Percentiles rank a stretch among this genome's conserved stretches.
Conservation (phyloP, 2,113 vertebrate species). For the Cnemophilus loriae region DNA sequence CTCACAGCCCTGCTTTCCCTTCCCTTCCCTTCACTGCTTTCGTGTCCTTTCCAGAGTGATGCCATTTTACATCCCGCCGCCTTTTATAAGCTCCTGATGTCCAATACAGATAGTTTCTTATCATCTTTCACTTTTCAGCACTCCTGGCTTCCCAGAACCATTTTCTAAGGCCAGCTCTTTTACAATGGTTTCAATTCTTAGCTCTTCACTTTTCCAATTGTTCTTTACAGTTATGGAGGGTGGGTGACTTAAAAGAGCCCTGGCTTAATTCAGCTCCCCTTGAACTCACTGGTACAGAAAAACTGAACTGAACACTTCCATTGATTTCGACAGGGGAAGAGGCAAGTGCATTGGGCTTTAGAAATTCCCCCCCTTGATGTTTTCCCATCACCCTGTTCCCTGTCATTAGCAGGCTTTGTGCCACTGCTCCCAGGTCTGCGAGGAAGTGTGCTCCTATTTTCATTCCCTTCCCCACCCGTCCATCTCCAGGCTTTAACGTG, state of each 20-base stretch:
- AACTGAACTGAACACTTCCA: constrained; percentile 35
- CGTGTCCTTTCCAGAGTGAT: constrained; percentile 32
- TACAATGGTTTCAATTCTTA: constrained; percentile 41
- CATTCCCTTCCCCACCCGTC: background rate
- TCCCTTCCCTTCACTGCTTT: constrained; percentile 26
- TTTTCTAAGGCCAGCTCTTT: constrained; percentile 25
- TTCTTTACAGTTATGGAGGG: constrained; percentile 33
- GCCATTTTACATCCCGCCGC: constrained; percentile 36
- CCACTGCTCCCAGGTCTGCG: background rate
- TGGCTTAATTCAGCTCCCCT: constrained; percentile 41
- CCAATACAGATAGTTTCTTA: constrained; percentile 40
- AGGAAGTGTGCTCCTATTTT: background rate
- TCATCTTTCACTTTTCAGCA: constrained; percentile 42
- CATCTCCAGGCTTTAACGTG: background rate
- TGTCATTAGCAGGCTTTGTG: constrained; percentile 24
- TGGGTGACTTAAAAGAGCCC: constrained; percentile 9
- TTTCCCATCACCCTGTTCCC: constrained; percentile 2
- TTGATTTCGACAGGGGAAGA: constrained; percentile 22
- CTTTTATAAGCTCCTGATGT: constrained; percentile 52
- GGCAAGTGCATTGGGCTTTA: constrained; percentile 26
- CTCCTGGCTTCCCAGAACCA: constrained; percentile 42
- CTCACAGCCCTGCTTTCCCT: background rate
- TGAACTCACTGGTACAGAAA: constrained; percentile 22
- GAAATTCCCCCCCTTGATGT: constrained; percentile 41
- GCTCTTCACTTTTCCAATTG: constrained; percentile 45